Evolutionary conservation across 1,140 invertebrate species (phyloP), one percentile per base, ranked within the genome.

Genomic region (Macrosteles quadrilineatus): DNA sequence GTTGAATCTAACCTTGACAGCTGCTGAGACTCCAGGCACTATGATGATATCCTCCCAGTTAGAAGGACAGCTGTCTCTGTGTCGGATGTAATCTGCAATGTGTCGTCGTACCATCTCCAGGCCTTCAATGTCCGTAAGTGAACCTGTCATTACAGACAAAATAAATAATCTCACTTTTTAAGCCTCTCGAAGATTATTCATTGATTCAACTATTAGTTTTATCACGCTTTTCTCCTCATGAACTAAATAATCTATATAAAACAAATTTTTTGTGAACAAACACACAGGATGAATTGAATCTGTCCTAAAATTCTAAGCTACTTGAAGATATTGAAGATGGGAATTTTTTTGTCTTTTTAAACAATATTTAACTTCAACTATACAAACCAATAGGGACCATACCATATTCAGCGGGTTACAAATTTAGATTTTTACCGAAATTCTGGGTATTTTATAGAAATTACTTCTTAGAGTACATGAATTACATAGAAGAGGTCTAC

Each of bases 21-120:
- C 47, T 6, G 47, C 47, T 11, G 47, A 50, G 3, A 50, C 21
- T 11, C 47, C 47, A 50, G 47, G 47, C 21, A 50, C 47, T 50
- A 50, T 50, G 47, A 50, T 50, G 47, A 50, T 19, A 50, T 50
- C 47, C 14, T 50, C 47, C 47, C 47, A 50, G 21, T n/a, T 17
- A 11, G 47, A 6, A 50, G 47, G 47, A n/a, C 21, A 19, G 47
- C n/a, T 19, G n/a, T 50, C 47, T 50, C 47, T 50, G 14, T 50
- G 47, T 3, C n/a, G 47, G 14, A 50, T 50, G n/a, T 19, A 50
- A 17, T 50, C 47, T 50, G 47, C 47, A 21, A 50, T 50, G n/a
- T 50, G 47, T 50, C 47, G 4, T 19, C 47, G 47, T n/a, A 50
- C 47, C 47, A 50, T 50, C 21, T 50, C 21, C 47, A 50, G 21